Evolutionary conservation across 2,888 invertebrate genomes (phyloP).

Genomic region (Rotaria macrura): DNA sequence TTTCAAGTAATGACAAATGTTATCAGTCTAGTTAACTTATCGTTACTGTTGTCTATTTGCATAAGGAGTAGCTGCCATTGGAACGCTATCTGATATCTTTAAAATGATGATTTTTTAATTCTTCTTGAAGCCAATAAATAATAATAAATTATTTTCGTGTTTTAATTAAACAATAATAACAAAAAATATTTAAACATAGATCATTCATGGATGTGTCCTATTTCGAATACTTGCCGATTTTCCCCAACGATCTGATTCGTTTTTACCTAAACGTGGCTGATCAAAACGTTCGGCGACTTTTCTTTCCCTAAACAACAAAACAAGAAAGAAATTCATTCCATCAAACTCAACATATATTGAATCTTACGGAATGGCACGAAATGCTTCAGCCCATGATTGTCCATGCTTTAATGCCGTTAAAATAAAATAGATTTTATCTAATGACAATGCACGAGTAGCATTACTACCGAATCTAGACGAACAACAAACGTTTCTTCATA

Average conservation of each 20-base stretch:
- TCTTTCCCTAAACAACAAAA: not conserved
- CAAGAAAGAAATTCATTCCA: not conserved
- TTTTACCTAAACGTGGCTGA: not conserved
- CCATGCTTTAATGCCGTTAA: not conserved
- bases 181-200: not conserved
- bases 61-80: too few relatives aligned
- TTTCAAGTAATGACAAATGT: too few relatives aligned
- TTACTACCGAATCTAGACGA: not conserved
- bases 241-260: not conserved
- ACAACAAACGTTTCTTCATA: not conserved
- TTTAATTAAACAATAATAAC: not conserved
- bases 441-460: not conserved
- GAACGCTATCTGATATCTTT: too few relatives aligned
- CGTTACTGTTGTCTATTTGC: too few relatives aligned
- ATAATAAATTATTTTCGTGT: not conserved
- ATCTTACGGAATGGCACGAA: not conserved
- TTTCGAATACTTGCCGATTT: not conserved
- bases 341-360: not conserved
- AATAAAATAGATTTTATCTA: constrained; percentile 12
- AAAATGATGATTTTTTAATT: too few relatives aligned
- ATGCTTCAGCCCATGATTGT: not conserved
- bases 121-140: too few relatives aligned
- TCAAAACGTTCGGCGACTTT: not conserved
- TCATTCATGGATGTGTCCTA: not conserved
- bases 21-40: too few relatives aligned